Conservation (phyloP, 2,113 vertebrate species). For the Egretta garzetta region DNA sequence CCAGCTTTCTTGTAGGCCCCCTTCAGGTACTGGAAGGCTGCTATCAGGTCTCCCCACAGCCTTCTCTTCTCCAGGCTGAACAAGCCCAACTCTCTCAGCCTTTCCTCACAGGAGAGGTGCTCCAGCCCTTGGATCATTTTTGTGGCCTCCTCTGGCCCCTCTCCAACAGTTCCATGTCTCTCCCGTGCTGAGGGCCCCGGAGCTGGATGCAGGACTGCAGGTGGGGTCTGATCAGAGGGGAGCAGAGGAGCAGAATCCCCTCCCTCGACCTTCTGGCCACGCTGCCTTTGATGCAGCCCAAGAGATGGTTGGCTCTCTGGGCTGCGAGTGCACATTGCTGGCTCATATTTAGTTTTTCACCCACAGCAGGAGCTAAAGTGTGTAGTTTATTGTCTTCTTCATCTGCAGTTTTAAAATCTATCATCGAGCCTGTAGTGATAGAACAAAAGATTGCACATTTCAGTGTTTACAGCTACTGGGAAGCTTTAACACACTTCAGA, state of each 20-base stretch:
- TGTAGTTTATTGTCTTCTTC: background rate
- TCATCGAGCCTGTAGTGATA: background rate
- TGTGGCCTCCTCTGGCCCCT: fast-evolving
- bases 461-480: background rate
- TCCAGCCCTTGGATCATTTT: background rate
- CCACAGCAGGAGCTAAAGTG: background rate
- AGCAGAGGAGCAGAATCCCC: background rate
- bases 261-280: background rate
- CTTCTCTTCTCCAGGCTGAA: background rate
- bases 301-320: background rate
- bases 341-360: background rate
- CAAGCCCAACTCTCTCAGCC: background rate
- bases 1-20: background rate
- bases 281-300: background rate
- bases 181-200: background rate
- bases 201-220: background rate
- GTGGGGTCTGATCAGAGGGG: fast-evolving
- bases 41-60: fast-evolving
- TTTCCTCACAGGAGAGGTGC: background rate
- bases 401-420: background rate
- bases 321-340: fast-evolving
- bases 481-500: background rate
- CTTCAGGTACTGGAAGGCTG: background rate
- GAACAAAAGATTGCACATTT: background rate
- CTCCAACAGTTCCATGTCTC: background rate